phyloP scores from a whole-genome alignment of 2,888 invertebrate species.

The Andricus curvator region DNA sequence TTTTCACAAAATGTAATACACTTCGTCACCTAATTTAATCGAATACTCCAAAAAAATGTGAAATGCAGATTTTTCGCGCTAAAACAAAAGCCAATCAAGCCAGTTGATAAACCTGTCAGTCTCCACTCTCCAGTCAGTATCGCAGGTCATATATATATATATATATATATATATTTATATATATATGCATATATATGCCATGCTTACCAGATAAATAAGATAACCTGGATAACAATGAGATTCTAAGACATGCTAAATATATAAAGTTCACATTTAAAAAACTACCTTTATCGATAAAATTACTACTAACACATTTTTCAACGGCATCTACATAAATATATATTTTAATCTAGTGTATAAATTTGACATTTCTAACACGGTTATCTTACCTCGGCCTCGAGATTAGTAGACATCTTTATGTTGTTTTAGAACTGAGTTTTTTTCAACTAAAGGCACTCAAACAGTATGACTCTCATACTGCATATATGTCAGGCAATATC shows the following conservation, averaged over 20 bases:
- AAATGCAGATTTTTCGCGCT: neutral
- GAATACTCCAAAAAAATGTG: neutral
- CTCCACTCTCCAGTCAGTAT: neutral
- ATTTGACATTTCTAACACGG: neutral
- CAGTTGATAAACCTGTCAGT: neutral
- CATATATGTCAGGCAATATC: neutral
- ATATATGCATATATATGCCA: too few species aligned
- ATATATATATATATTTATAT: too few species aligned
- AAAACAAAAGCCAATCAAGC: neutral
- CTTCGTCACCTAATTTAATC: too few species aligned
- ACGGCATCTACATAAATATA: neutral
- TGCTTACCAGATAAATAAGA: neutral
- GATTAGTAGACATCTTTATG: constrained; percentile 45
- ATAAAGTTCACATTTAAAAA: neutral
- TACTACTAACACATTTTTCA: neutral
- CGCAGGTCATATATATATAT: too few species aligned
- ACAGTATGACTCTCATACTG: neutral
- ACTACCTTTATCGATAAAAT: neutral
- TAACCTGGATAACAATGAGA: neutral
- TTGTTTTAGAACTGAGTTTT: constrained; percentile 31
- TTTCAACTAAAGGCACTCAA: neutral
- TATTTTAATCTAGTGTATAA: neutral
- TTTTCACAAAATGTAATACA: too few species aligned
- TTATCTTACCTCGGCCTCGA: constrained; percentile 46
- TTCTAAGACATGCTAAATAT: neutral